Conservation (phyloP, 1,140 invertebrate genomes). For the Conopomorpha cramerella region DNA sequence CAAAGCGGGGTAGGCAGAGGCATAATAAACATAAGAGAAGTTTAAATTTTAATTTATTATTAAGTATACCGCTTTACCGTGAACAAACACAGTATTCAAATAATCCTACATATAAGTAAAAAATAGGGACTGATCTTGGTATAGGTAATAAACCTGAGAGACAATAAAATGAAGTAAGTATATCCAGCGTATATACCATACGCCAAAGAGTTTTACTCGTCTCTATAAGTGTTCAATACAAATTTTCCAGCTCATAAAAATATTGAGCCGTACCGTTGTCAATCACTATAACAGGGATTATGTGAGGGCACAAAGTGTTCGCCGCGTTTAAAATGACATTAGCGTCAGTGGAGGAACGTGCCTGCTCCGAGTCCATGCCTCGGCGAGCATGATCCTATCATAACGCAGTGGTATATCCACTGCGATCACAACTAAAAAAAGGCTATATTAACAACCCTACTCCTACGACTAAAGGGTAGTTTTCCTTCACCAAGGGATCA, state of each 20-base stretch:
- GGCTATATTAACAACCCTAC: conserved; percentile 8
- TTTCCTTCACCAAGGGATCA: conserved; percentile 11
- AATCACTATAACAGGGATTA: conserved; percentile 9
- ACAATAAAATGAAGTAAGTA: not conserved
- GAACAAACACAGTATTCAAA: not conserved
- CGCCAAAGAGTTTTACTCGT: not conserved
- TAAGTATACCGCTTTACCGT: no score
- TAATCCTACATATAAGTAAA: not conserved
- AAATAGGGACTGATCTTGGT: not conserved
- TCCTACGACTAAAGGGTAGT: conserved; percentile 9
- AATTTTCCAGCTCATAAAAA: no score
- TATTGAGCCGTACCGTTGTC: not conserved
- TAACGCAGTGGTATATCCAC: conserved; percentile 46
- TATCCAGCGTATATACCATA: not conserved
- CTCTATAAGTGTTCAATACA: not conserved
- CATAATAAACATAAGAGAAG: no score
- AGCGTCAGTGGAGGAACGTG: conserved; percentile 27
- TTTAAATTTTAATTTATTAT: no score
- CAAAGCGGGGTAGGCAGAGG: no score
- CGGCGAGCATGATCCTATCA: conserved; percentile 52
- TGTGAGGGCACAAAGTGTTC: conserved; percentile 14
- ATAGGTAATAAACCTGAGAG: not conserved
- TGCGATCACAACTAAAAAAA: conserved; percentile 13
- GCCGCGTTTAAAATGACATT: conserved; percentile 27
- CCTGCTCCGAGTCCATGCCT: conserved; percentile 23